Evolutionary conservation across 1,140 invertebrate species (phyloP).

Genomic region (Aleiodes sp.): DNA sequence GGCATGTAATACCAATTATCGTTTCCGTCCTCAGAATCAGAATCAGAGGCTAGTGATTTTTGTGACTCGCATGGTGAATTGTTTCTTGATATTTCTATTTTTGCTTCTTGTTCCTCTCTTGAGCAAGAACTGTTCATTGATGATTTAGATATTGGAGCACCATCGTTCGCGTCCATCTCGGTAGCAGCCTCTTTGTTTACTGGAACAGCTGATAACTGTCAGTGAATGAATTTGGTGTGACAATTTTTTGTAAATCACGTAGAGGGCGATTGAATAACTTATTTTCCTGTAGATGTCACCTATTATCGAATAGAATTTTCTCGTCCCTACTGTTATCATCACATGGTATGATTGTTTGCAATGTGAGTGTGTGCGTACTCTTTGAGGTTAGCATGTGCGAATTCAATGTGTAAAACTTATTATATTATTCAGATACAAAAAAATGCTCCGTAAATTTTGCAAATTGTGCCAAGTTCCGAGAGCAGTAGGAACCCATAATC

Average conservation of each 20-base stretch:
- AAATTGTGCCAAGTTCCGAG: not conserved
- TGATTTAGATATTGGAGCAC: not conserved
- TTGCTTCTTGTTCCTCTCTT: too few species aligned
- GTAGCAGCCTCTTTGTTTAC: not conserved
- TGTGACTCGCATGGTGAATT: not conserved
- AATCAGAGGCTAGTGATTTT: constrained; percentile 12
- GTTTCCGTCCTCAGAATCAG: constrained; percentile 28
- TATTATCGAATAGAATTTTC: too few species aligned
- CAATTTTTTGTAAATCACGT: not conserved
- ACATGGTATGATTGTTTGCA: too few species aligned
- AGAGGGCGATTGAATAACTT: too few species aligned
- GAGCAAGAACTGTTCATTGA: not conserved
- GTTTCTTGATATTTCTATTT: too few species aligned
- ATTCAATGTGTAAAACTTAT: not conserved
- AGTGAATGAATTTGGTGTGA: not conserved
- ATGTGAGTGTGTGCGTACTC: too few species aligned
- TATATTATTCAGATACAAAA: not conserved
- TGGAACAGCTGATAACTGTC: constrained; percentile 8
- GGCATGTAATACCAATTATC: constrained; percentile 72
- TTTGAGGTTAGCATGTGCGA: too few species aligned
- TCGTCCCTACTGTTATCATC: too few species aligned
- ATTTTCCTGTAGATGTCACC: too few species aligned
- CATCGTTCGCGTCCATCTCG: not conserved
- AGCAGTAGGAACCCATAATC: too few species aligned
- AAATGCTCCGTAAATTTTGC: not conserved